Conservation (phyloP, 2,888 invertebrate genomes). For the Tetramorium bicarinatum region DNA sequence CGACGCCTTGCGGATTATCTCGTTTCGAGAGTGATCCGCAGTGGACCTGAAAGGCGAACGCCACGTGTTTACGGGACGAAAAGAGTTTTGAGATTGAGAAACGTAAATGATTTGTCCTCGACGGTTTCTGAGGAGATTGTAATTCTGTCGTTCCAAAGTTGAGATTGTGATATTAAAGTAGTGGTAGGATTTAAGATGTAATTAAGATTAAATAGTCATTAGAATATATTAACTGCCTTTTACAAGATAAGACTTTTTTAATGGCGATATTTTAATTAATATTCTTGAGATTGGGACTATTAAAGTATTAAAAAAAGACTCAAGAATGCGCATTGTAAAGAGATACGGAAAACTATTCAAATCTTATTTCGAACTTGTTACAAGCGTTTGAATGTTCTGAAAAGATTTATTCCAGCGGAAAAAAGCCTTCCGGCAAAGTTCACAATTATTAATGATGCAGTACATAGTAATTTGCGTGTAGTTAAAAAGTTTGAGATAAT, state of each 20-base stretch:
- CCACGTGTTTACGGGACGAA: neutral
- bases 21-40: neutral
- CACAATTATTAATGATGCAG: neutral
- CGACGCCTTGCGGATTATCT: neutral
- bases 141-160: neutral
- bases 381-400: neutral
- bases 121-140: neutral
- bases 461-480: neutral
- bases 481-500: neutral
- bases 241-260: neutral
- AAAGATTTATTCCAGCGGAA: neutral
- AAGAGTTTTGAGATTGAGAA: neutral
- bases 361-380: neutral
- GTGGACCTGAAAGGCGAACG: neutral
- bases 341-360: neutral
- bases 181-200: neutral
- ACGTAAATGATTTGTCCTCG: neutral
- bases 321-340: neutral
- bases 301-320: neutral
- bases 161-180: neutral
- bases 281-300: neutral
- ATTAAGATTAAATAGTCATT: neutral
- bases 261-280: neutral
- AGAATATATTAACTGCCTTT: neutral
- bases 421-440: neutral